Percentiles rank a stretch among this genome's conserved stretches.
Evolutionary conservation across 35 echinoderm and acorn worm species (phyloP).

Genomic region (Apostichopus californicus): DNA sequence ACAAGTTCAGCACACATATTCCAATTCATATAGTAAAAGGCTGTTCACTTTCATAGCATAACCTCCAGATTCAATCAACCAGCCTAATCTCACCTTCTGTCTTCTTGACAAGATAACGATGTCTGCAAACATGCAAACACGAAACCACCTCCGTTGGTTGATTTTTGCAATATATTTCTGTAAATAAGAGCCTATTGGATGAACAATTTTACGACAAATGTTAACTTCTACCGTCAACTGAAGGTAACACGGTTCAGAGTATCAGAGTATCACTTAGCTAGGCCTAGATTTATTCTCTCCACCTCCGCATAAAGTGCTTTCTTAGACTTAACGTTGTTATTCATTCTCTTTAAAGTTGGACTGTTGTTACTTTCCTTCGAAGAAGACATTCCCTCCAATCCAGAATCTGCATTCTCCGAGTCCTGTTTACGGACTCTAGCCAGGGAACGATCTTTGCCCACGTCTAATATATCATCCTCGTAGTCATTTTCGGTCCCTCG

Average conservation of each 20-base stretch:
- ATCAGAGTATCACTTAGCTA: neutral
- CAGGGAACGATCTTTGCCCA: neutral
- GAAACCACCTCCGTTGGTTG: too few species aligned
- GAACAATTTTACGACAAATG: too few species aligned
- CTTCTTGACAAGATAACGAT: too few species aligned
- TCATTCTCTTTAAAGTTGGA: slow-evolving; percentile 16
- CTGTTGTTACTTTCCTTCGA: slow-evolving; percentile 24
- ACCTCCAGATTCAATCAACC: too few species aligned
- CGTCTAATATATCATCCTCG: neutral
- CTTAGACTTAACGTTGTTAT: slow-evolving; percentile 25
- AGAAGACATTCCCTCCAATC: slow-evolving; percentile 32
- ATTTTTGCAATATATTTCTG: too few species aligned
- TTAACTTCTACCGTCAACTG: too few species aligned
- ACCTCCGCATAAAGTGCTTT: slow-evolving; percentile 33
- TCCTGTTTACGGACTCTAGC: neutral
- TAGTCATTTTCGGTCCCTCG: slow-evolving; percentile 7
- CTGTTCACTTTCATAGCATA: too few species aligned
- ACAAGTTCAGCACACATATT: too few species aligned
- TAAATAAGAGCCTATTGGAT: too few species aligned
- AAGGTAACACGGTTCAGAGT: neutral
- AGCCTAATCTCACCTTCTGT: too few species aligned
- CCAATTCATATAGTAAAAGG: too few species aligned
- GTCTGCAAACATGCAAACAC: too few species aligned
- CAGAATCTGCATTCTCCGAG: slow-evolving; percentile 13
- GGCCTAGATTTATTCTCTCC: slow-evolving; percentile 1